These are phyloP conservation scores for Lagocephalus sceleratus DNA, from an alignment of 2,797 vertebrate genomes.

Conservation along the genomic window DNA sequence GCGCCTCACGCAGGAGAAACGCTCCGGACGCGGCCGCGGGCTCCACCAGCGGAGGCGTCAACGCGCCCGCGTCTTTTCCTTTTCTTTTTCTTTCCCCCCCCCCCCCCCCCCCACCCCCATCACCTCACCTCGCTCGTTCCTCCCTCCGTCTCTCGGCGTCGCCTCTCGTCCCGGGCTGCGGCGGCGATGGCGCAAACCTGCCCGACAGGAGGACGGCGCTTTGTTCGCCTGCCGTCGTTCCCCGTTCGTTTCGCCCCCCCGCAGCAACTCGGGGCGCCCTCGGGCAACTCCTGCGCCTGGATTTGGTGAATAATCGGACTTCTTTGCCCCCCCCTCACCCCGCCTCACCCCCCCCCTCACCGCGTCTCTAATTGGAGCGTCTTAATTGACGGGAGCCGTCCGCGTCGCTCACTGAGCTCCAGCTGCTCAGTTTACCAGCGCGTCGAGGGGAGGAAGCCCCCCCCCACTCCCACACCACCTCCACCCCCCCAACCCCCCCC, in stretches of 20 bases:
- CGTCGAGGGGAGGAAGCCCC: constrained; percentile 5
- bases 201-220: constrained; percentile 48
- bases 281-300: constrained; percentile 4
- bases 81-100: too few species aligned
- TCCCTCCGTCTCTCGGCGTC: constrained; percentile 4
- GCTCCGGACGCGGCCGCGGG: not conserved
- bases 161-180: constrained; percentile 33
- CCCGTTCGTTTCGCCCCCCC: constrained; percentile 34
- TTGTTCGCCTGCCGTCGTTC: constrained; percentile 1
- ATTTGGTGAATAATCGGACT: constrained; percentile 21
- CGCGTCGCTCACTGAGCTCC: constrained; percentile 30
- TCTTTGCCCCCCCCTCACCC: constrained; percentile 24
- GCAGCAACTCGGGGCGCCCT: constrained; percentile 48
- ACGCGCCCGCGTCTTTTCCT: too few species aligned
- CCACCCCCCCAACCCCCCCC: too few species aligned
- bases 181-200: constrained; percentile 54
- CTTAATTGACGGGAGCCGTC: constrained; percentile 47
- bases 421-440: constrained; percentile 6
- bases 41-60: not conserved
- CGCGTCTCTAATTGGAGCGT: constrained; percentile 26
- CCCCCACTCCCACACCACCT: too few species aligned
- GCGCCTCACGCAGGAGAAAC: not conserved
- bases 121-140: too few species aligned
- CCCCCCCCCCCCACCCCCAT: too few species aligned
- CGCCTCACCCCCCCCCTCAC: constrained; percentile 49